Percentiles rank a stretch among this genome's conserved stretches.
Conservation (phyloP, 1,140 invertebrate species). For the Drosophila asahinai region DNA sequence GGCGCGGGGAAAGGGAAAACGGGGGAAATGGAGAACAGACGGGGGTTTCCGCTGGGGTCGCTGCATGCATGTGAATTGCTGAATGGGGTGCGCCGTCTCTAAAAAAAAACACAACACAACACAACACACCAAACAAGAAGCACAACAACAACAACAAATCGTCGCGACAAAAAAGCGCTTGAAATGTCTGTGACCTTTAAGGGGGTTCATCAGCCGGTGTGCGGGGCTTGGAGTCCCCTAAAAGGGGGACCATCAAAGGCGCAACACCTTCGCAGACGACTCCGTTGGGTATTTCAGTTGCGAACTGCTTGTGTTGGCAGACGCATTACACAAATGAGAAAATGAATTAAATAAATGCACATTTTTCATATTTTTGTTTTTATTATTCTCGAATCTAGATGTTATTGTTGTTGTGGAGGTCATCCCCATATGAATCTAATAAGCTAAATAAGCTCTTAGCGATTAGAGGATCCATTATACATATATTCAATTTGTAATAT, state of each 20-base stretch:
- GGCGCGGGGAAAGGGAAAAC: not conserved
- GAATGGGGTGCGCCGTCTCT: constrained; percentile 54
- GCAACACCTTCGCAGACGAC: constrained; percentile 45
- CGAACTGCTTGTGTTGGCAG: constrained; percentile 54
- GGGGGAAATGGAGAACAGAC: constrained; percentile 12
- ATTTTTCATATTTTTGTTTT: constrained; percentile 8
- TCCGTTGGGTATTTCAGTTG: constrained; percentile 53
- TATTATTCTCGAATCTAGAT: not conserved
- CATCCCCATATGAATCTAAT: constrained; percentile 2
- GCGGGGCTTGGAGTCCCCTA: not conserved
- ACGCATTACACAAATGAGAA: constrained; percentile 69
- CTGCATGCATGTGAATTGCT: constrained; percentile 57
- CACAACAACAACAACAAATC: constrained; percentile 56
- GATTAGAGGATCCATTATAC: too few species aligned
- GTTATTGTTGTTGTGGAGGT: not conserved
- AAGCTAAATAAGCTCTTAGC: not conserved
- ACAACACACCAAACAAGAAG: constrained; percentile 30
- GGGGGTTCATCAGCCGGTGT: not conserved
- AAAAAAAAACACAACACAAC: constrained; percentile 6
- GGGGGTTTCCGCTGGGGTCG: constrained; percentile 41
- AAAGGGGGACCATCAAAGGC: constrained; percentile 37
- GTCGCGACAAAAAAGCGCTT: constrained; percentile 70
- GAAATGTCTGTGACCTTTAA: constrained; percentile 78
- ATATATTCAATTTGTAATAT: too few species aligned
- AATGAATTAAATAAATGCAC: constrained; percentile 44